Base-by-base conservation (phyloP, 2,113 vertebrate genomes). In the Megatriorchis doriae region DNA sequence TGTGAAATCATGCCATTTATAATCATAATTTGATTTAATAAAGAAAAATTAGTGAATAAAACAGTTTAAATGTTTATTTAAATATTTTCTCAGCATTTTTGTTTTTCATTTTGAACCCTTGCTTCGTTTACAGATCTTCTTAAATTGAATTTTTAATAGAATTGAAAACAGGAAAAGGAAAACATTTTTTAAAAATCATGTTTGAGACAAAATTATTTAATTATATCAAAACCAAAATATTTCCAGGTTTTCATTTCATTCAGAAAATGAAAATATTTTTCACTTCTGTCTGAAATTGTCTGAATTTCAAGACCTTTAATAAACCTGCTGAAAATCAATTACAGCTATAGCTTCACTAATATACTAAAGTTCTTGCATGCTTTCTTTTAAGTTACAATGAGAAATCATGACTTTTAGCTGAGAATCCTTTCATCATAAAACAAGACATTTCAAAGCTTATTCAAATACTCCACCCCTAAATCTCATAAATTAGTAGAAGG, bases 391-490 rank as follows among this genome's bases (percentile, higher is more conserved):
- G 3, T n/a, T 78, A 26, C 29, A 63, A 26, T 36, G 5, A 38
- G 0, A 0, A 73, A 23, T 72, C 11, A 32, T 20, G 4, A 8
- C 16, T 47, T 87, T 81, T 23, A 66, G 2, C 7, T 66, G 11
- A 43, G 17, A 68, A 38, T 53, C 3, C 4, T 59, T 80, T 53
- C 3, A 23, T 25, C 7, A 5, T 40, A 65, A 40, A 78, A 81
- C 52, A 4, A 70, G 3, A 8, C 7, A 27, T 25, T 56, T 42
- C 10, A 66, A 94, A 75, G 5, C 58, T 47, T 43, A 56, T 55
- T 77, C 16, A 70, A 70, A 18, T 61, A 10, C 4, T 11, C 11
- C 9, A 2, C 6, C 4, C 7, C 25, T 6, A 5, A 77, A 7
- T 7, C 11, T 32, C 29, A 81, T 31, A 50, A 87, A 45, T 45